Evolutionary conservation across 2,113 vertebrate genomes (phyloP), one percentile per base, ranked within the genome.

Genomic region (Notarius lentiginosus): DNA sequence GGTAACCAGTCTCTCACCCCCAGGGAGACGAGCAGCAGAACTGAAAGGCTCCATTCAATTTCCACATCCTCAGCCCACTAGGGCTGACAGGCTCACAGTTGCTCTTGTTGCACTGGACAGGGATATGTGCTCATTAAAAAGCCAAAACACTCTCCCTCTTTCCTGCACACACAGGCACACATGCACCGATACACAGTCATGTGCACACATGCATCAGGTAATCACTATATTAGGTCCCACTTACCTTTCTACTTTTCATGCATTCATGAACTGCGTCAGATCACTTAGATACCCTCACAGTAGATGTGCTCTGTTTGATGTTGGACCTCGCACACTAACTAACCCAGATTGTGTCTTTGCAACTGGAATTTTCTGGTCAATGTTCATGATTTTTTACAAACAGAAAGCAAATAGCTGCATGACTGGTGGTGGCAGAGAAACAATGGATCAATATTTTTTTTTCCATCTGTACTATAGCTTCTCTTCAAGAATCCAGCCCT

Each of bases 1-100:
- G 97, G 97, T 96, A 99, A 99, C 98, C 93, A 6, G 94, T 94
- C 95, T 96, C 95, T 96, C 96, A 96, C 95, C 94, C 95, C 95
- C 92, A 90, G 97, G 96, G 96, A 96, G 95, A 97, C 95, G 93
- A 96, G 95, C 94, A 94, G 95, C 92, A 85, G 91, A 96, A 96
- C 90, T 96, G 96, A 95, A 97, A 96, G 93, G 93, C 95, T 96
- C 95, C 94, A 93, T 97, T 96, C 95, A 97, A 96, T 95, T 96
- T 96, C 95, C 94, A 95, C 94, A 94, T 96, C 95, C 94, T 24
- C 91, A 94, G 89, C 91, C 91, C 92, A 89, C 88, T 87, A 82
- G 90, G 91, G 94, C 87, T 94, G 95, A 95, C 93, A 94, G 94
- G 88, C 82, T 9, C 89, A 91, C 66, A 49, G 79, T 90, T 93